A percentile compares a stretch with the other conserved stretches of the same genome.
These are phyloP conservation scores for Dendrolimus punctatus DNA, from an alignment of 1,140 invertebrate species.

Conservation along the genomic window DNA sequence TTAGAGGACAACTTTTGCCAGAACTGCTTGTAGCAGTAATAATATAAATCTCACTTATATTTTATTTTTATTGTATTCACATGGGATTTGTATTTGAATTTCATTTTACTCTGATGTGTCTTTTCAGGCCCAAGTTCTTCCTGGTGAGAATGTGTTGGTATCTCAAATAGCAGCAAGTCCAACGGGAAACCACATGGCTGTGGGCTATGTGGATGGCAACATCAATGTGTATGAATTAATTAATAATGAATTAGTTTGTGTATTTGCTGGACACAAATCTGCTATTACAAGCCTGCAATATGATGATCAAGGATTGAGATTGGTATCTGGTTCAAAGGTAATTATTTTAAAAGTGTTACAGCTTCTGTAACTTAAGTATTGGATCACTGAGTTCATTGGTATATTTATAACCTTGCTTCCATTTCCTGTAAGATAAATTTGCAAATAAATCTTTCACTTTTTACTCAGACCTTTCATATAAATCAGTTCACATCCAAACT, in stretches of 20 bases:
- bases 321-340: constrained; percentile 92
- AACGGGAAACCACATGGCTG: constrained; percentile 85
- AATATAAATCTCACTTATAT: too few relatives aligned
- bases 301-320: constrained; percentile 83
- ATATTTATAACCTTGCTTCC: too few relatives aligned
- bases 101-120: neutral
- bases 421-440: too few relatives aligned
- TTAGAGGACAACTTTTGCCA: too few relatives aligned
- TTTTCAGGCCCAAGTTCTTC: constrained; percentile 78
- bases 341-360: neutral
- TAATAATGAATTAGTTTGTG: constrained; percentile 80
- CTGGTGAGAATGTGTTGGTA: constrained; percentile 85
- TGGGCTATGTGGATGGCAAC: constrained; percentile 93
- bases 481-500: too few relatives aligned
- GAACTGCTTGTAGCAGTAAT: too few relatives aligned
- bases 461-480: too few relatives aligned
- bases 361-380: neutral
- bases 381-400: too few relatives aligned
- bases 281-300: constrained; percentile 87
- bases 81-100: neutral
- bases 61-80: neutral
- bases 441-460: too few relatives aligned
- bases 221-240: constrained; percentile 86
- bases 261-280: constrained; percentile 92
- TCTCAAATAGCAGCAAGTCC: constrained; percentile 81